Base-by-base conservation (phyloP, 2,113 vertebrate species). In the Orcinus orca region DNA sequence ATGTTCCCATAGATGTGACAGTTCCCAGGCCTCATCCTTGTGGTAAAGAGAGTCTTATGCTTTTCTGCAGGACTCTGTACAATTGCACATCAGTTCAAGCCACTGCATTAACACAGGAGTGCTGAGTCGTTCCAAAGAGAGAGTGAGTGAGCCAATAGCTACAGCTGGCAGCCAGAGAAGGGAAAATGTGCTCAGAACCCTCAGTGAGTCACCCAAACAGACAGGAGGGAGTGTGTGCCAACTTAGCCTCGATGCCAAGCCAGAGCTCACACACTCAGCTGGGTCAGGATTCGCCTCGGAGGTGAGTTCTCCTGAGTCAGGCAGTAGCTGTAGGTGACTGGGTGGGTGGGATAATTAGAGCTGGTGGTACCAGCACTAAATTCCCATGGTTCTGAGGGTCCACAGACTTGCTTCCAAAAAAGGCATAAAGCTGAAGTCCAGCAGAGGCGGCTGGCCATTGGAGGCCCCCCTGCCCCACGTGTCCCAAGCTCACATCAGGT, bases 181-280 rank as follows among this genome's bases (percentile, higher is more conserved):
- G 90, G 95, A 97, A 97, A 98, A 97, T 96, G 83, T 90, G 91
- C 93, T 97, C 82, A 85, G 96, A 89, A 73, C 62, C 41, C 76
- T 92, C 90, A 25, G 65, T 97, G 97, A 98, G 83, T 98, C 97
- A 97, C 87, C 80, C 10, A 4, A 90, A 76, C 97, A 98, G 96
- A 97, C 87, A 93, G 90, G 44, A 95, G 36, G 15, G 17, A 62
- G 17, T 58, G 17, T 25, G 58, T 81, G 95, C 96, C 95, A 97
- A 60, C 44, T 47, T 20, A 67, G 50, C 9, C 70, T 71, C 74
- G 67, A 71, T 0, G 0, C 26, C 2, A 23, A 36, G 96, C 96
- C 96, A 97, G 82, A 96, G 88, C 80, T 93, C 93, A 89, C 68
- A 73, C 36, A 67, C 44, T 55, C 67, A 60, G n/a, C 50, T 2